A percentile compares a stretch with the other conserved stretches of the same genome.
Evolutionary conservation across 2,113 vertebrate genomes (phyloP).

Genomic region (Pipra filicauda): DNA sequence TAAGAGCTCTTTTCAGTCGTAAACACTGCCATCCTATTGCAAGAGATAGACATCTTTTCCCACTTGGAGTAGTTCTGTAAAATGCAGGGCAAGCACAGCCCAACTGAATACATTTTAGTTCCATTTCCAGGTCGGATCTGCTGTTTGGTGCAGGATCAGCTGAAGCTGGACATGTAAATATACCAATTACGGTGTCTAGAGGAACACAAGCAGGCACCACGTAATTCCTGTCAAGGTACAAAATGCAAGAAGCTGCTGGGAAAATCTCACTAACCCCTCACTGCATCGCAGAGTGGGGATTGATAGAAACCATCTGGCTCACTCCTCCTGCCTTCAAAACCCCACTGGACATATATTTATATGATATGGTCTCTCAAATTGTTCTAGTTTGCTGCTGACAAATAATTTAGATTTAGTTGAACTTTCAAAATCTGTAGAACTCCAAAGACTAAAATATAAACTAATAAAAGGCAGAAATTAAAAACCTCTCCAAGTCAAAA

Average conservation of each 20-base stretch:
- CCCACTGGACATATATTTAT: background rate
- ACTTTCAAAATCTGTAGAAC: background rate
- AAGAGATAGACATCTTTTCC: background rate
- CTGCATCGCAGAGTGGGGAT: background rate
- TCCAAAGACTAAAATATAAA: background rate
- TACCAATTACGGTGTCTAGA: background rate
- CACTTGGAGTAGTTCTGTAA: background rate
- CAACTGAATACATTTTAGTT: background rate
- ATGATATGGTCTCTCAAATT: background rate
- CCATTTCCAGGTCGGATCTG: background rate
- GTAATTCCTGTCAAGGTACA: background rate
- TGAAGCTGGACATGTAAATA: background rate
- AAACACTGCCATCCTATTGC: background rate
- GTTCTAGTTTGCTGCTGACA: background rate
- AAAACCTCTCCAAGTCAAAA: background rate
- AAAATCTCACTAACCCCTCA: slow-evolving; percentile 13
- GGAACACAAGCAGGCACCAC: background rate
- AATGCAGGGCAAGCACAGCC: background rate
- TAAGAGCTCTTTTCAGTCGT: background rate
- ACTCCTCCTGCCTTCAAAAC: background rate
- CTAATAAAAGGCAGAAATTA: background rate
- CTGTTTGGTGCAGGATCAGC: background rate
- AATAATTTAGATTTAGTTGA: background rate
- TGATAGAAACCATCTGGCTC: slow-evolving; percentile 53
- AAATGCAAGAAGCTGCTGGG: slow-evolving; percentile 37